These are phyloP conservation scores for Anoplophora glabripennis DNA, from an alignment of 1,140 invertebrate genomes.

Conservation along the genomic window DNA sequence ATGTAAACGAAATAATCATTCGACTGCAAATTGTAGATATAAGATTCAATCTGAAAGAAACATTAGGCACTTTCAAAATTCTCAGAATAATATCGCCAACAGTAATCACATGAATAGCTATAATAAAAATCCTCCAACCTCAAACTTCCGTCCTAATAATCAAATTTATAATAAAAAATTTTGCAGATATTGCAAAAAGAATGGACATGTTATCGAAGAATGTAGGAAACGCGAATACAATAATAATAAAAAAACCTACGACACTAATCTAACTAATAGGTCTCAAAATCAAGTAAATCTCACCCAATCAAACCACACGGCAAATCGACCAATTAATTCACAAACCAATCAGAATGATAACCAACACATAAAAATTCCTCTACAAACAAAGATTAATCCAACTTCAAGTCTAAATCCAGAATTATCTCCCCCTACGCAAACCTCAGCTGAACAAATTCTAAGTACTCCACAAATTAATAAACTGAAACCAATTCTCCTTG, in stretches of 20 bases:
- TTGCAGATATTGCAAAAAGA: constrained; percentile 28
- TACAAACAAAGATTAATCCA: neutral
- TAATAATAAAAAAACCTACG: constrained; percentile 5
- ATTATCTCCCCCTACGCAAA: neutral
- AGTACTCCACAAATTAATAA: constrained; percentile 1
- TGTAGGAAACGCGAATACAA: constrained; percentile 18
- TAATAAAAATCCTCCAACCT: constrained; percentile 5
- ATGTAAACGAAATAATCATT: constrained; percentile 4
- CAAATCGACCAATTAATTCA: too few relatives aligned
- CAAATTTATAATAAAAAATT: neutral
- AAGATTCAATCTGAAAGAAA: neutral
- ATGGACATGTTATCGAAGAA: constrained; percentile 20
- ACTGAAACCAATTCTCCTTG: constrained; percentile 1
- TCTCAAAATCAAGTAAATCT: too few relatives aligned
- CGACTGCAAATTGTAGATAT: constrained; percentile 6
- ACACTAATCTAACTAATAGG: neutral
- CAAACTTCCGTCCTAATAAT: neutral
- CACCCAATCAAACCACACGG: too few relatives aligned
- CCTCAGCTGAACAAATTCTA: neutral
- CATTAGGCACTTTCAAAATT: constrained; percentile 1
- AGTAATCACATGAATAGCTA: neutral
- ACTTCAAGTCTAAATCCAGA: neutral
- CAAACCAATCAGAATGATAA: too few relatives aligned
- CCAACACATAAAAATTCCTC: too few relatives aligned
- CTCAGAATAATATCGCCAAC: neutral